Percentiles rank a stretch among this genome's conserved stretches.
phyloP scores from a whole-genome alignment of 2,113 vertebrate genomes.

The Paramormyrops kingsleyae region DNA sequence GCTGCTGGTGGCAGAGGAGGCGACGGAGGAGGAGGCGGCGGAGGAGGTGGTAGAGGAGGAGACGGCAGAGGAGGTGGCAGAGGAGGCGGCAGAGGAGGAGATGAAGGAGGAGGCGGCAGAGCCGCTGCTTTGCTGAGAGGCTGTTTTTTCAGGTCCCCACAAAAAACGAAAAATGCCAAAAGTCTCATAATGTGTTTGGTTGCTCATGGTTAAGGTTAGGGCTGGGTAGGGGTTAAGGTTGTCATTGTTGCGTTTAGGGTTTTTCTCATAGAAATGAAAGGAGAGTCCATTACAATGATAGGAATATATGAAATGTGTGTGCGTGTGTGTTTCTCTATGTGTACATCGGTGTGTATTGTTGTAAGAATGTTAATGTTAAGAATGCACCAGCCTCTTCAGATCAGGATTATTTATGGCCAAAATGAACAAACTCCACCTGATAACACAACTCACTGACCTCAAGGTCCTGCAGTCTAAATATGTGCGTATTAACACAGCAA shows the following conservation, averaged over 20 bases:
- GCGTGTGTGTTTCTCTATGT: background rate
- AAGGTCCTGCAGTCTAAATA: background rate
- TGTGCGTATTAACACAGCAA: background rate
- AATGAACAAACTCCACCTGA: background rate
- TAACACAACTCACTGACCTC: background rate
- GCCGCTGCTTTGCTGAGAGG: background rate
- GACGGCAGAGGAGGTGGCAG: background rate
- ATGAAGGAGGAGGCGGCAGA: background rate
- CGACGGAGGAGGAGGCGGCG: background rate
- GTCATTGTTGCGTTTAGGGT: no score
- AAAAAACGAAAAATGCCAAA: background rate
- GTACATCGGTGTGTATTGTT: background rate
- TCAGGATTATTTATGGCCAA: background rate
- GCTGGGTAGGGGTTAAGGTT: background rate
- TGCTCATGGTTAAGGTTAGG: background rate
- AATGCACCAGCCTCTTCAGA: background rate
- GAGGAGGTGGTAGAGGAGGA: no score
- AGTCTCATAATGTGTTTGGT: background rate
- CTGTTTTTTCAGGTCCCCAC: background rate
- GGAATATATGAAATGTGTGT: background rate
- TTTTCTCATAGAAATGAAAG: background rate
- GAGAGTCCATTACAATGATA: background rate
- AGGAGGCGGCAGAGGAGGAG: no score
- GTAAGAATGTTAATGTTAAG: background rate
- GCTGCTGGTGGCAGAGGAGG: background rate